phyloP scores from a whole-genome alignment of 2,797 vertebrate genomes.

The Pseudochaenichthys georgianus region DNA sequence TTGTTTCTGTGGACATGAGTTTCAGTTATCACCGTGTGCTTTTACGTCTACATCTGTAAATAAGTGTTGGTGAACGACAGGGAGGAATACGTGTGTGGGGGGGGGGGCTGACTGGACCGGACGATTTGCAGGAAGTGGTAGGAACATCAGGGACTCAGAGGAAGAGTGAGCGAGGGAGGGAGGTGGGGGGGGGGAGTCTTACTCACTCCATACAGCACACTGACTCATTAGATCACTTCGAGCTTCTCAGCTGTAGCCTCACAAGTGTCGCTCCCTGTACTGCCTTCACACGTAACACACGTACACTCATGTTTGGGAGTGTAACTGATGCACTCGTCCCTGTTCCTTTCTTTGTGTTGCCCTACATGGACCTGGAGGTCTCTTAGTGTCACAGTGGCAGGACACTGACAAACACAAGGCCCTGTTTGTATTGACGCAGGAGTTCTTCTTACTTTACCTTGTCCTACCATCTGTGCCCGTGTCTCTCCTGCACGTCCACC shows the following conservation, averaged over 20 bases:
- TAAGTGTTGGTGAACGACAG: background rate
- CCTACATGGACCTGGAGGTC: conserved; percentile 57
- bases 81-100: conserved; percentile 1
- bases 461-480: conserved; percentile 18
- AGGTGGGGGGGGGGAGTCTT: conserved; percentile 33
- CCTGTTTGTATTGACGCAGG: conserved; percentile 51
- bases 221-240: conserved; percentile 23
- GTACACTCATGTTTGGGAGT: conserved; percentile 26
- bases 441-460: conserved; percentile 18
- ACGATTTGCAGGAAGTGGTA: conserved; percentile 69
- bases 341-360: conserved; percentile 28
- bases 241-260: conserved; percentile 7
- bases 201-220: conserved; percentile 40
- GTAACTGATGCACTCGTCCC: conserved; percentile 31
- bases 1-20: conserved; percentile 34
- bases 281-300: conserved; percentile 11
- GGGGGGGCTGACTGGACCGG: conserved; percentile 32
- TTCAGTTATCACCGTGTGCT: conserved; percentile 18
- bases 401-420: conserved; percentile 53
- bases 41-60: conserved; percentile 13
- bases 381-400: conserved; percentile 26
- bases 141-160: conserved; percentile 69
- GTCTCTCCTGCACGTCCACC: conserved; percentile 34
- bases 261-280: background rate
- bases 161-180: conserved; percentile 41